Percentiles rank a stretch among this genome's conserved stretches.
Conservation (phyloP, 2,113 vertebrate genomes). For the Furnarius figulus region DNA sequence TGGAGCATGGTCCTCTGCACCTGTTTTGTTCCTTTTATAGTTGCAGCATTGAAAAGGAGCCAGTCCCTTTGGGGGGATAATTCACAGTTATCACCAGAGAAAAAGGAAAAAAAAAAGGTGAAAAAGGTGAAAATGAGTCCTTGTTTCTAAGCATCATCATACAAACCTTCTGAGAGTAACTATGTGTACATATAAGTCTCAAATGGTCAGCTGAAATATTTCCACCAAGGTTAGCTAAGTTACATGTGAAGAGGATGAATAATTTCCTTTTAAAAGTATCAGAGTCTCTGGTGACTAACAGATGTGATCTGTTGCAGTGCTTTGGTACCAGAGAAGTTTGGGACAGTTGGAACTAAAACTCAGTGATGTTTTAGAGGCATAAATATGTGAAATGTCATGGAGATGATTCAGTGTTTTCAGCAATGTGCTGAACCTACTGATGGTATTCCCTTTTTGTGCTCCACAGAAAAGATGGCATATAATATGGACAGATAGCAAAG, state of each 20-base stretch:
- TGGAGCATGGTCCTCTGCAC: slow-evolving; percentile 11
- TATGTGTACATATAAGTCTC: neutral
- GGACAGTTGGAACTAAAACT: neutral
- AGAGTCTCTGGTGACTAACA: neutral
- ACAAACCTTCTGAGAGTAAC: neutral
- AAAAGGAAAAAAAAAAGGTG: neutral
- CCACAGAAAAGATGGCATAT: neutral
- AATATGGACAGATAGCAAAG: neutral
- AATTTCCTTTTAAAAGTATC: neutral
- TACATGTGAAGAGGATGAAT: neutral
- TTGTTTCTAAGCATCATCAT: neutral
- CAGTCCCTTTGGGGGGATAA: neutral
- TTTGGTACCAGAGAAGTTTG: neutral
- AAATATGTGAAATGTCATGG: neutral
- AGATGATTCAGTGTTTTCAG: neutral
- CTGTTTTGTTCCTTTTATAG: slow-evolving; percentile 37
- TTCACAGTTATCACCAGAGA: neutral
- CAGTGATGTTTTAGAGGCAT: neutral
- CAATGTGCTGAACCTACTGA: neutral
- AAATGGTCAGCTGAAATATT: neutral
- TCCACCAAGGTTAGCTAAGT: neutral
- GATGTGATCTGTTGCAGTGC: neutral
- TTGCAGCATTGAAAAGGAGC: neutral
- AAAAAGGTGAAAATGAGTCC: neutral
- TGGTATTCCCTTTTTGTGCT: neutral